These are phyloP conservation scores for Calosoma granatense DNA, from an alignment of 1,140 invertebrate species.

Conservation along the genomic window DNA sequence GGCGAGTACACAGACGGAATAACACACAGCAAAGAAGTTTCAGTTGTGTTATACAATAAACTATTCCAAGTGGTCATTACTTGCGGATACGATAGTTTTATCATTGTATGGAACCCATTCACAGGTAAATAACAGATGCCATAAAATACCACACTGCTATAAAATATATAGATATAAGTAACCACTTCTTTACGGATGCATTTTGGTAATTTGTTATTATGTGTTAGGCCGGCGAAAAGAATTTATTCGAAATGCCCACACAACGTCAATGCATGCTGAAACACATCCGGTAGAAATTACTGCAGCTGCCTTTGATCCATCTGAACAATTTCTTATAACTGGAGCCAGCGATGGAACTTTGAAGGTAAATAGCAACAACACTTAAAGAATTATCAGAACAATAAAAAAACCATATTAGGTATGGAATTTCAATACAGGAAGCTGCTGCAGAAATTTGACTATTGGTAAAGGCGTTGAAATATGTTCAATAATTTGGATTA, in stretches of 20 bases:
- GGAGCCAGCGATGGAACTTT: constrained; percentile 56
- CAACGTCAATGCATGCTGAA: constrained; percentile 45
- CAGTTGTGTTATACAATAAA: constrained; percentile 55
- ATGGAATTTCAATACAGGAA: constrained; percentile 71
- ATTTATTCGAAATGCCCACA: constrained; percentile 54
- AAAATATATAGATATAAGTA: too few relatives aligned
- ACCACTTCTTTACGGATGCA: too few relatives aligned
- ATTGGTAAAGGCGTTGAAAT: constrained; percentile 49
- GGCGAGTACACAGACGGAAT: constrained; percentile 53
- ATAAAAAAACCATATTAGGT: too few relatives aligned
- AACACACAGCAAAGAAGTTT: constrained; percentile 51
- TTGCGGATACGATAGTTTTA: constrained; percentile 56
- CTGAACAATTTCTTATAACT: constrained; percentile 55
- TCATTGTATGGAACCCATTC: constrained; percentile 62
- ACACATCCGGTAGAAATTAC: constrained; percentile 59
- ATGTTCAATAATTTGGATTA: constrained; percentile 46
- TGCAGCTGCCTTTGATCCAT: constrained; percentile 60
- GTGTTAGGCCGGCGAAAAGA: constrained; percentile 43
- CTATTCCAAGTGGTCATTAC: constrained; percentile 52
- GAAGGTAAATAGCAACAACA: constrained; percentile 40
- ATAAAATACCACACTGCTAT: too few relatives aligned
- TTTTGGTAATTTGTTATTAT: too few relatives aligned
- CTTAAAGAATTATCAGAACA: too few relatives aligned
- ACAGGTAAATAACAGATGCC: constrained; percentile 39
- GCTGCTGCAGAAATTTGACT: constrained; percentile 50